Conservation (phyloP, 2,113 vertebrate genomes). For the Psephotus haematonotus region DNA sequence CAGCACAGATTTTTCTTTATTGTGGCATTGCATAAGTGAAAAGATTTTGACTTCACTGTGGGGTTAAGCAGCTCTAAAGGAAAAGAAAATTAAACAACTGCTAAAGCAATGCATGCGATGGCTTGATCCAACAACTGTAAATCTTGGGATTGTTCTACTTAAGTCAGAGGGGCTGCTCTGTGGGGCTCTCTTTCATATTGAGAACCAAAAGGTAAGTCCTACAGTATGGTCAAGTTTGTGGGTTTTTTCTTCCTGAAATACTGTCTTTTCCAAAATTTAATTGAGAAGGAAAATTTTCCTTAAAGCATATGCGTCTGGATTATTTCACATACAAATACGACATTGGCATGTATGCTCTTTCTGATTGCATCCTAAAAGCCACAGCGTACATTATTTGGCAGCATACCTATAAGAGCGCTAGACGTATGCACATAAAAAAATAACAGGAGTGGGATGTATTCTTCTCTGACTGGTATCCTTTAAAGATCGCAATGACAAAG, state of each 20-base stretch:
- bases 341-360: background rate
- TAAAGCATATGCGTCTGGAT: background rate
- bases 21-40: background rate
- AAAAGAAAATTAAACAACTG: background rate
- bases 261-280: background rate
- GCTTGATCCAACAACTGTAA: background rate
- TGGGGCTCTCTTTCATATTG: background rate
- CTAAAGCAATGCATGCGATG: background rate
- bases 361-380: background rate
- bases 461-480: background rate
- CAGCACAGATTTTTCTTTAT: slow-evolving; percentile 19
- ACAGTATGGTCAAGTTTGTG: background rate
- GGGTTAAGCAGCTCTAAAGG: slow-evolving; percentile 11
- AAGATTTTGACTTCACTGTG: slow-evolving; percentile 30
- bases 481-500: background rate
- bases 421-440: background rate
- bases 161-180: background rate
- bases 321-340: background rate
- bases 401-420: background rate
- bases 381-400: background rate
- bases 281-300: background rate
- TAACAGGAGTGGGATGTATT: background rate
- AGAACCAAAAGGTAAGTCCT: background rate
- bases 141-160: background rate
- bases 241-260: background rate